Evolutionary conservation across 2,797 vertebrate genomes (phyloP).

Genomic region (Ceyx erithaca): DNA sequence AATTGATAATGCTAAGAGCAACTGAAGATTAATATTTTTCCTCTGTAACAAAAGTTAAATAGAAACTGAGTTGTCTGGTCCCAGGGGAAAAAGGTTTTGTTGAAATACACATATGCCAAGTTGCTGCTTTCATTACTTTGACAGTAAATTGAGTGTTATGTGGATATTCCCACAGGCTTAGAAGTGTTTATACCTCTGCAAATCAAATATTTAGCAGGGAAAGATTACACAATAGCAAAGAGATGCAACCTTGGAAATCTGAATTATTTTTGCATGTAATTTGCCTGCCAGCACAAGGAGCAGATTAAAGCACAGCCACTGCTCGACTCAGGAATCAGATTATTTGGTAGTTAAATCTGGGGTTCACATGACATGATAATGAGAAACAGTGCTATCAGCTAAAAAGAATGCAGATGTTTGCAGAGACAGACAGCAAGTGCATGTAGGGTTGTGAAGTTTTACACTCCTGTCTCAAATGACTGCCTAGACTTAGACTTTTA

Average conservation of each 20-base stretch:
- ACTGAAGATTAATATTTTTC: not conserved
- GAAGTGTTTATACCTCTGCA: not conserved
- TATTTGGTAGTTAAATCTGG: conserved; percentile 8
- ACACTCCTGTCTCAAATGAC: not conserved
- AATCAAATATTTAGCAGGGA: not conserved
- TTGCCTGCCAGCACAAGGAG: not conserved
- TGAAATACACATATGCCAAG: not conserved
- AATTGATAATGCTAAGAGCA: not conserved
- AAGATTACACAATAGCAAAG: not conserved
- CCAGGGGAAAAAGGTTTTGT: not conserved
- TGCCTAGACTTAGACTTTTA: not conserved
- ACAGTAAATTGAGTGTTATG: not conserved
- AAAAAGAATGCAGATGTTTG: not conserved
- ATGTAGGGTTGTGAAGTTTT: not conserved
- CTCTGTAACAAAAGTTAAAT: not conserved
- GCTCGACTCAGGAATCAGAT: not conserved
- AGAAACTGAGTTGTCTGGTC: not conserved
- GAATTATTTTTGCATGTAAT: not conserved
- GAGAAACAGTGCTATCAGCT: not conserved
- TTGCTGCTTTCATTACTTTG: not conserved
- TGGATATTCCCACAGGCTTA: not conserved
- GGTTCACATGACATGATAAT: not conserved
- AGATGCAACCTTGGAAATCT: not conserved
- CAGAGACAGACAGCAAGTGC: not conserved
- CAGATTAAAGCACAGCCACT: not conserved